phyloP scores from a whole-genome alignment of 2,888 invertebrate species.

The Limulus polyphemus region DNA sequence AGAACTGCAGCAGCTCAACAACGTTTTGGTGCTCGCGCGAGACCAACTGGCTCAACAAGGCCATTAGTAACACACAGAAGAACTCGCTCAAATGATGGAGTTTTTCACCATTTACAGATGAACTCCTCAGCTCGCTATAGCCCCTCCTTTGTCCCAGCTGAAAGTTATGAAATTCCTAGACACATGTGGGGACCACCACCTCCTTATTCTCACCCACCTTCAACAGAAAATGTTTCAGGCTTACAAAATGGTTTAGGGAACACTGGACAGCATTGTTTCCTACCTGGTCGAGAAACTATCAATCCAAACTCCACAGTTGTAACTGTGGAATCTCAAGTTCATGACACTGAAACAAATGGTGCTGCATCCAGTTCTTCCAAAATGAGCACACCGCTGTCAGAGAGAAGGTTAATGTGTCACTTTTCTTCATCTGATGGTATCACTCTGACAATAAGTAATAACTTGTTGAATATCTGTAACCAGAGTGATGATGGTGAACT shows the following conservation, averaged over 20 bases:
- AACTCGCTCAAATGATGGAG: constrained; percentile 24
- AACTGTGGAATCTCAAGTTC: constrained; percentile 7
- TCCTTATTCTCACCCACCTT: constrained; percentile 48
- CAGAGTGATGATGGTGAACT: constrained; percentile 8
- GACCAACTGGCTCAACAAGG: neutral
- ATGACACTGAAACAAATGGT: constrained; percentile 10
- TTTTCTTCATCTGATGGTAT: constrained; percentile 24
- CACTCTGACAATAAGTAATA: constrained; percentile 19
- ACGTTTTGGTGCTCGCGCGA: constrained; percentile 12
- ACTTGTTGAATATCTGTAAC: constrained; percentile 8
- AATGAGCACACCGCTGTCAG: constrained; percentile 23
- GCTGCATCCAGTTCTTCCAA: constrained; percentile 19
- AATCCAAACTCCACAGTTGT: constrained; percentile 1
- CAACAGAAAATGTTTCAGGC: constrained; percentile 14
- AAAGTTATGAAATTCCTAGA: constrained; percentile 16
- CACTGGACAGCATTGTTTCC: constrained; percentile 1
- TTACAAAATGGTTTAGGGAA: constrained; percentile 5
- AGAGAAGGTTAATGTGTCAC: constrained; percentile 22
- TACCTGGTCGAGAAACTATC: constrained; percentile 2
- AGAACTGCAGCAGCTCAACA: constrained; percentile 11
- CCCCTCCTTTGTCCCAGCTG: neutral
- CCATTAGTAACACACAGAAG: constrained; percentile 11
- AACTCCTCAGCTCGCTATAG: constrained; percentile 14
- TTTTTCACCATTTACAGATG: constrained; percentile 24
- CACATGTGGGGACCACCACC: constrained; percentile 77